Percentiles rank a stretch among this genome's conserved stretches.
Evolutionary conservation across 2,888 invertebrate species (phyloP).

Genomic region (Galerucella nymphaeae): DNA sequence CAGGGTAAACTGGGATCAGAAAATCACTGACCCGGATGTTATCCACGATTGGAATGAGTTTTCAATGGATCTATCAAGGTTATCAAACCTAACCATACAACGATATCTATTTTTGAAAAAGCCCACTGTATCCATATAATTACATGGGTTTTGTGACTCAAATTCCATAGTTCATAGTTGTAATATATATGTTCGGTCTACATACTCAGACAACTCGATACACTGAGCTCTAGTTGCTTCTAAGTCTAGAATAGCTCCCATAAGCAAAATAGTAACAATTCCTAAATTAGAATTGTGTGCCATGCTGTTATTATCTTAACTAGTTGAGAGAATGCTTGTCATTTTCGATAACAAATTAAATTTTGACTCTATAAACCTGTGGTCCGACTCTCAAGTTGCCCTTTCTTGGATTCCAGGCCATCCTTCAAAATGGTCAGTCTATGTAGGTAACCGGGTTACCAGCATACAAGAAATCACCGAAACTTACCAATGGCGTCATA

Average conservation of each 20-base stretch:
- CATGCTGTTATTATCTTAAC: slow-evolving; percentile 22
- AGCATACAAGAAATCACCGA: neutral
- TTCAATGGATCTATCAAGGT: too few species aligned
- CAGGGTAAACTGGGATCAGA: too few species aligned
- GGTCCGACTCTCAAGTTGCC: slow-evolving; percentile 36
- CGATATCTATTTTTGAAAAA: too few species aligned
- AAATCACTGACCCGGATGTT: too few species aligned
- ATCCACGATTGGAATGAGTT: too few species aligned
- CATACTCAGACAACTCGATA: slow-evolving; percentile 19
- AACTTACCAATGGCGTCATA: too few species aligned
- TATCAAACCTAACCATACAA: too few species aligned
- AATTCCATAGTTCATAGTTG: slow-evolving; percentile 29
- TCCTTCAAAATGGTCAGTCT: slow-evolving; percentile 3
- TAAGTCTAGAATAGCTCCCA: slow-evolving; percentile 37
- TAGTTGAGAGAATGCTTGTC: slow-evolving; percentile 11
- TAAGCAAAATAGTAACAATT: slow-evolving; percentile 29
- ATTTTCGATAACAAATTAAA: slow-evolving; percentile 19
- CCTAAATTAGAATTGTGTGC: slow-evolving; percentile 39
- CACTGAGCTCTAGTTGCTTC: slow-evolving; percentile 24
- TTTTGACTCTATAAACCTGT: slow-evolving; percentile 26
- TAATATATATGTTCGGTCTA: slow-evolving; percentile 32
- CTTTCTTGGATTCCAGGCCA: slow-evolving; percentile 13
- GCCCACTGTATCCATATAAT: slow-evolving; percentile 2
- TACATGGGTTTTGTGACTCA: slow-evolving; percentile 36
- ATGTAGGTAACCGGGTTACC: neutral